Conservation (phyloP, 1,140 invertebrate species). For the Battus philenor region DNA sequence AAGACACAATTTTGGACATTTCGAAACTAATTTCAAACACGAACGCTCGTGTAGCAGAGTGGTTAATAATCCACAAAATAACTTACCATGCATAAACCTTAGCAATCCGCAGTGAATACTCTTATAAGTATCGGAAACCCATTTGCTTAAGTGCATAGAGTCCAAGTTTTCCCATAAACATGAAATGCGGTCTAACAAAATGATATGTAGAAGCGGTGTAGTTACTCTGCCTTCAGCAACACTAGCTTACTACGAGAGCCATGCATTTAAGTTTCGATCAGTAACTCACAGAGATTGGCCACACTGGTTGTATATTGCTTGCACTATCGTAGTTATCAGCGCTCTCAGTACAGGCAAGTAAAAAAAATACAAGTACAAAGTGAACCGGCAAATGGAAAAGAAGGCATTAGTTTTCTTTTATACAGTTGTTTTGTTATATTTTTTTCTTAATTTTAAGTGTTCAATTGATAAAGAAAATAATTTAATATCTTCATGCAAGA, state of each 20-base stretch:
- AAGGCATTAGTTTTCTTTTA: too few species aligned
- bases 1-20: background rate
- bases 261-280: conserved; percentile 19
- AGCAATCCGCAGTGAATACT: conserved; percentile 52
- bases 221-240: conserved; percentile 23
- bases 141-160: conserved; percentile 70
- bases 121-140: conserved; percentile 69
- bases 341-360: too few species aligned
- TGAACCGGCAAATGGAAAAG: too few species aligned
- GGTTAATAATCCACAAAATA: conserved; percentile 14
- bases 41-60: conserved; percentile 3
- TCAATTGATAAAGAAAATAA: too few species aligned
- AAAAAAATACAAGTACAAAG: too few species aligned
- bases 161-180: conserved; percentile 71
- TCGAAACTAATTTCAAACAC: conserved; percentile 1
- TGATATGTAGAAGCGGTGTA: conserved; percentile 62
- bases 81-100: conserved; percentile 24
- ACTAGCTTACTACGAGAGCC: conserved; percentile 20
- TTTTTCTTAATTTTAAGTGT: too few species aligned
- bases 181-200: conserved; percentile 63
- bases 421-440: too few species aligned
- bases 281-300: conserved; percentile 13
- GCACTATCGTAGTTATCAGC: too few species aligned
- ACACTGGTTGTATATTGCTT: too few species aligned
- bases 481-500: too few species aligned